Percentiles rank a stretch among this genome's conserved stretches.
Conservation (phyloP, 2,797 vertebrate species). For the Parauchenoglanis punctatus region DNA sequence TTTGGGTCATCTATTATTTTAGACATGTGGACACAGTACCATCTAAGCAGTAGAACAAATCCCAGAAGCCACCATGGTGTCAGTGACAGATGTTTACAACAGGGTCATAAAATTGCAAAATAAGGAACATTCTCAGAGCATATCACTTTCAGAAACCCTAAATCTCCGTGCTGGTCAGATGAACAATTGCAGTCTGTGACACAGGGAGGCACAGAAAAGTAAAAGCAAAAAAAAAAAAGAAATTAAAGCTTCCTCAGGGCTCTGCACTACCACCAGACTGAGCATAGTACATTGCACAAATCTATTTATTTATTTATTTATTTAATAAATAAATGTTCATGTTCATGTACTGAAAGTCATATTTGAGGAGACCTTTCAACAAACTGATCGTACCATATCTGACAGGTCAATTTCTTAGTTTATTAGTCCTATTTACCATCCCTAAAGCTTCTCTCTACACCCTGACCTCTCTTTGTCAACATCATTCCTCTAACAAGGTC, state of each 20-base stretch:
- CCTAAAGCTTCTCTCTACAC: constrained; percentile 44
- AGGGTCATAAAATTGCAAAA: constrained; percentile 51
- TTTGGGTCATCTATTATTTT: constrained; percentile 27
- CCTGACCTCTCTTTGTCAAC: constrained; percentile 11
- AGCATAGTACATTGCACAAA: constrained; percentile 8
- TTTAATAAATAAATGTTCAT: background rate
- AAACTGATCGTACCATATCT: constrained; percentile 60
- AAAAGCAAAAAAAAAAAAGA: background rate
- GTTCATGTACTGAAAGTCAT: constrained; percentile 48
- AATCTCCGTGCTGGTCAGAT: constrained; percentile 23
- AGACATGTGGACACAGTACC: constrained; percentile 27
- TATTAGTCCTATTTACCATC: constrained; percentile 49
- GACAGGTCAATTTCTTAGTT: background rate
- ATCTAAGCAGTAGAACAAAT: constrained; percentile 33
- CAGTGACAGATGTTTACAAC: constrained; percentile 51
- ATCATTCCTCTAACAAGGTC: constrained; percentile 5
- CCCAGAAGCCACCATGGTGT: constrained; percentile 42
- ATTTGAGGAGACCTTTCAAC: constrained; percentile 47
- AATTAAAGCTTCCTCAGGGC: constrained; percentile 36
- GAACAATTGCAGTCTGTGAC: background rate
- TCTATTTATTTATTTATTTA: constrained; percentile 35
- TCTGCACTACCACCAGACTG: background rate
- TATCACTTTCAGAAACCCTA: constrained; percentile 50
- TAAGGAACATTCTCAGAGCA: constrained; percentile 48
- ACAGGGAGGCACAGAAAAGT: background rate